A percentile compares a stretch with the other conserved stretches of the same genome.
Conservation (phyloP, 2,113 vertebrate genomes). For the Microtus oregoni region DNA sequence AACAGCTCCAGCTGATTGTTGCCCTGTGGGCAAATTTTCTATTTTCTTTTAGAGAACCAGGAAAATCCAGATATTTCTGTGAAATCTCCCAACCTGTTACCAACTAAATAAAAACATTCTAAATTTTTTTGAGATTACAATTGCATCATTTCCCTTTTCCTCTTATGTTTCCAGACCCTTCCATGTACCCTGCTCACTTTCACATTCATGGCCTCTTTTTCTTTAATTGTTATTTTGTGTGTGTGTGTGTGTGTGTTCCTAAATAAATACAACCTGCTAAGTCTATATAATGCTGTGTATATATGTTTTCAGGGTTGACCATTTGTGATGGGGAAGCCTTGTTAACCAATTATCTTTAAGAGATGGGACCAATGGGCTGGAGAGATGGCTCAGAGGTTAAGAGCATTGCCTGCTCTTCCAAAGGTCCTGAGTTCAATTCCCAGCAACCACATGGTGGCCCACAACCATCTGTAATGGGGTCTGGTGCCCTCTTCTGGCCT, state of each 20-base stretch:
- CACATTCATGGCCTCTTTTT: not conserved
- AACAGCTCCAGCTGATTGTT: not conserved
- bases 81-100: not conserved
- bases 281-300: not conserved
- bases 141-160: not conserved
- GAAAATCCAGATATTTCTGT: not conserved
- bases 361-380: too few relatives aligned
- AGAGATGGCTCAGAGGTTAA: too few relatives aligned
- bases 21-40: not conserved
- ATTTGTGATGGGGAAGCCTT: too few relatives aligned
- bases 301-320: not conserved
- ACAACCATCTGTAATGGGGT: too few relatives aligned
- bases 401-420: too few relatives aligned
- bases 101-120: constrained; percentile 11
- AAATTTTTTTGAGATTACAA: not conserved
- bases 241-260: not conserved
- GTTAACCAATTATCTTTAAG: too few relatives aligned
- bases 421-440: too few relatives aligned
- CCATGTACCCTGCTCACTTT: not conserved
- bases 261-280: not conserved
- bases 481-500: too few relatives aligned
- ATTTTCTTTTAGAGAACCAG: not conserved
- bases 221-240: not conserved
- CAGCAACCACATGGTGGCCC: too few relatives aligned
- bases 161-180: not conserved